Base-by-base conservation (phyloP, 2,113 vertebrate species). In the Gobio gobio region DNA sequence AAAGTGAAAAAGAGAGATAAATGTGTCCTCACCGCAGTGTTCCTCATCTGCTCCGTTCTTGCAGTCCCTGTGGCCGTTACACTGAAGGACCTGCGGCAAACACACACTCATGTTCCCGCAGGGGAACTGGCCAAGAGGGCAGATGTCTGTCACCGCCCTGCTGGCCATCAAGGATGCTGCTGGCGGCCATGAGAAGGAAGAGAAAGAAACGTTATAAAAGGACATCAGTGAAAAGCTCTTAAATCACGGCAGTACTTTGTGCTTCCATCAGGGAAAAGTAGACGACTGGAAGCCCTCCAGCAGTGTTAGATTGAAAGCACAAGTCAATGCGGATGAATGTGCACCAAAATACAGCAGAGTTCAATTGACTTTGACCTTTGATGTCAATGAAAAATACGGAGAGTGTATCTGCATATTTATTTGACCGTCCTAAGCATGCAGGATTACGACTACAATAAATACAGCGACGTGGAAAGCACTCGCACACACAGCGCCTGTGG, bases 41-140 rank as follows among this genome's bases (percentile, higher is more conserved):
- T 91, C 89, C 86, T 97, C 94, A 0, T 97, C 96, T 0, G 94
- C 94, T 16, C 93, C 93, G 1, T 97, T 97, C n/a, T 90, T 91
- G 70, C 95, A 96, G 89, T 96, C 95, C n/a, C 92, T 93, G 90
- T 94, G 85, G 1, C 95, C 94, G 18, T 96, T 95, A 8, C 95
- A 97, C 82, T 94, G 93, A 77, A 96, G 92, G 82, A 89, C 90
- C 72, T 91, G 88, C 0, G 90, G 96, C 45, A 97, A 90, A 59
- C 95, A 96, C 2, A 87, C 91, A 0, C 63, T 95, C 59, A 94
- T 89, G 84, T 96, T 97, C 45, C 95, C 95, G 87, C 95, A 95
- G 26, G 96, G 95, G 63, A 97, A 97, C 83, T 95, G 95, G 6
- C 93, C 93, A 1, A 95, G 93, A 1, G 90, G 94, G 84, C 95